phyloP scores from a whole-genome alignment of 2,113 vertebrate genomes.

The Phalacrocorax aristotelis region DNA sequence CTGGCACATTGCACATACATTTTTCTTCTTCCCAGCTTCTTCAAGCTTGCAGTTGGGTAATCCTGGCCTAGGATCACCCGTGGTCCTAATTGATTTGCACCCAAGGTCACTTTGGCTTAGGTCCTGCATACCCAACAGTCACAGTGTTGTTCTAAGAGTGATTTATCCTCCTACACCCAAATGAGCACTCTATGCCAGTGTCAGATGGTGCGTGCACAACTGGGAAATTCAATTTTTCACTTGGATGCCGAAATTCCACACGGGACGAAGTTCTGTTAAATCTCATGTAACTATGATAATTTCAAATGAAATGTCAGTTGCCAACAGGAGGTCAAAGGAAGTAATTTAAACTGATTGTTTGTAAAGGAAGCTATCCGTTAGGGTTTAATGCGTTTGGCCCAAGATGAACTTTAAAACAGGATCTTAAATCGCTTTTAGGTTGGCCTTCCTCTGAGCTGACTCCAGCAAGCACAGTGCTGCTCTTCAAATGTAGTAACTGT shows the following conservation, averaged over 20 bases:
- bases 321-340: conserved; percentile 36
- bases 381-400: conserved; percentile 21
- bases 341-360: conserved; percentile 6
- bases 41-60: neutral
- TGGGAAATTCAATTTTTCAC: neutral
- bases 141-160: neutral
- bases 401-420: conserved; percentile 24
- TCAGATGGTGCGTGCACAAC: rapidly evolving
- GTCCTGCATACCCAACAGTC: neutral
- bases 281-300: neutral
- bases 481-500: neutral
- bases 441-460: neutral
- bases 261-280: neutral
- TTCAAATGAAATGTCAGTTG: neutral
- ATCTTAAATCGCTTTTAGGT: neutral
- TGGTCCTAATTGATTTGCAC: conserved; percentile 11
- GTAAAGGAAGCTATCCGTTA: conserved; percentile 44
- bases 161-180: neutral
- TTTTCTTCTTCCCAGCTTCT: neutral
- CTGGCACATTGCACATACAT: neutral
- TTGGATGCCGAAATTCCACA: rapidly evolving
- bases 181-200: neutral
- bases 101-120: neutral
- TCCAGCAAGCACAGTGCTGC: neutral
- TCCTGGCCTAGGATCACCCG: neutral